These are phyloP conservation scores for Hydrotaea cyrtoneurina DNA, from an alignment of 2,888 invertebrate genomes.

Conservation along the genomic window DNA sequence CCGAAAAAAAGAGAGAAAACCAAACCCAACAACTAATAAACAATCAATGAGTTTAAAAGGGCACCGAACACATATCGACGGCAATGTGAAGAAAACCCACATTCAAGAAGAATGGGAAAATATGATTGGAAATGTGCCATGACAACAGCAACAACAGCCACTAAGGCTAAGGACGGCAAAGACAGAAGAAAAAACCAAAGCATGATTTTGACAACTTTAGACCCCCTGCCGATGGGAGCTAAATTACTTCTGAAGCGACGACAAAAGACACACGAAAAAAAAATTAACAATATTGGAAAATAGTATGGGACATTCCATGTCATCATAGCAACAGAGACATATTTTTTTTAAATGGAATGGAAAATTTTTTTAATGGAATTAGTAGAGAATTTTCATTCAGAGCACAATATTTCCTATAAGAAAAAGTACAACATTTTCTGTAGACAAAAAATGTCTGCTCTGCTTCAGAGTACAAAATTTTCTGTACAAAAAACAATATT, in stretches of 20 bases:
- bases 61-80: not conserved
- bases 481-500: no score
- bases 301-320: constrained; percentile 1
- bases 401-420: no score
- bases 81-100: not conserved
- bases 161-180: not conserved
- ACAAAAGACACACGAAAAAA: not conserved
- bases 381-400: no score
- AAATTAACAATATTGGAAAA: not conserved
- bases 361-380: no score
- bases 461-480: no score
- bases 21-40: not conserved
- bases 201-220: constrained; percentile 42
- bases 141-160: not conserved
- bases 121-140: not conserved
- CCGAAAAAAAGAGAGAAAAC: no score
- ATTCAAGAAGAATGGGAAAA: not conserved
- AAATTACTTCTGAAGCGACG: constrained; percentile 22
- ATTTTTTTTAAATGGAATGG: no score
- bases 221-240: constrained; percentile 55
- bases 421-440: no score
- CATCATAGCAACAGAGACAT: no score
- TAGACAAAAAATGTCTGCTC: no score
- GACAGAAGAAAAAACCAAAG: constrained; percentile 6
- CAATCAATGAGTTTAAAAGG: not conserved